Evolutionary conservation across 2,113 vertebrate species (phyloP).

Genomic region (Menidia beryllina): DNA sequence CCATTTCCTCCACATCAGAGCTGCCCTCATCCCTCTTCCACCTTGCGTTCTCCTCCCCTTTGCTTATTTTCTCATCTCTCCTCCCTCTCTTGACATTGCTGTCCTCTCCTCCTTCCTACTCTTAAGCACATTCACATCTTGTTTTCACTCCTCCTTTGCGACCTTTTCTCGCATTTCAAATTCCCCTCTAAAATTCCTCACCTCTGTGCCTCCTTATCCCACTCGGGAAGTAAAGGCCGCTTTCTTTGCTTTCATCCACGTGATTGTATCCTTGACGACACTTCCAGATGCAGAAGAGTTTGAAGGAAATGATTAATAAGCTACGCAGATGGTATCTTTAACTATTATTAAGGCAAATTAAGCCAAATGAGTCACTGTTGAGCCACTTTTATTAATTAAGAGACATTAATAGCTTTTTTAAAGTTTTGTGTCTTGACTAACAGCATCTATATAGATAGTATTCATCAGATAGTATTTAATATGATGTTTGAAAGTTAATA

Average conservation of each 20-base stretch:
- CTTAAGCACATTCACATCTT: slow-evolving; percentile 10
- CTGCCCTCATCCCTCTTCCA: slow-evolving; percentile 13
- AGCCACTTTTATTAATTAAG: too few species aligned
- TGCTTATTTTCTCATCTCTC: slow-evolving; percentile 25
- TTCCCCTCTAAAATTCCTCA: background rate
- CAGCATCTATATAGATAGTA: too few species aligned
- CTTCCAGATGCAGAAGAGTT: background rate
- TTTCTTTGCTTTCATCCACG: background rate
- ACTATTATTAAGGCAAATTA: too few species aligned
- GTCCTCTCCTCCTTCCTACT: slow-evolving; percentile 7
- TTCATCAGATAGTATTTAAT: background rate
- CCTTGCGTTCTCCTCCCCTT: background rate
- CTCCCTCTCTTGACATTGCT: slow-evolving; percentile 30
- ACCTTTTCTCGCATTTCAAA: slow-evolving; percentile 22
- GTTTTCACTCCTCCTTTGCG: slow-evolving; percentile 26
- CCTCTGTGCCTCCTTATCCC: background rate
- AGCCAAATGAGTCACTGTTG: too few species aligned
- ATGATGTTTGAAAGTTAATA: too few species aligned
- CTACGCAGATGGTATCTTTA: too few species aligned
- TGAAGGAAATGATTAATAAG: background rate
- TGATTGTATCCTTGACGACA: background rate
- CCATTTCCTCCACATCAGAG: slow-evolving; percentile 35
- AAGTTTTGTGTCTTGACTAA: background rate
- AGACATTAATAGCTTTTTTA: too few species aligned
- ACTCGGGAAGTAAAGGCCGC: background rate